phyloP scores from a whole-genome alignment of 2,888 invertebrate species.

The Papilio protenor region DNA sequence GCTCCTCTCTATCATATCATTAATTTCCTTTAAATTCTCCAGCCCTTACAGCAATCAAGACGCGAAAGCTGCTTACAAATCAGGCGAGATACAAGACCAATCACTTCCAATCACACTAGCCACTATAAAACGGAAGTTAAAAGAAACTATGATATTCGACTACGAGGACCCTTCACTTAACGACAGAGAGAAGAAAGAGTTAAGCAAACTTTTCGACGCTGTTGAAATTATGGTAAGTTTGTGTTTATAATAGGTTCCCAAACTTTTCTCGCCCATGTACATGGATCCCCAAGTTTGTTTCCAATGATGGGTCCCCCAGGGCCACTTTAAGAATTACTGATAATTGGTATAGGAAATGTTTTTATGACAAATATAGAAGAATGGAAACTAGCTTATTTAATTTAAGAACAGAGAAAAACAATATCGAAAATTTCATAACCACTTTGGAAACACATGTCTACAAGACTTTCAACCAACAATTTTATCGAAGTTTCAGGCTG shows the following conservation, averaged over 20 bases:
- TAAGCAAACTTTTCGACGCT: slow-evolving; percentile 68
- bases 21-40: slow-evolving; percentile 6
- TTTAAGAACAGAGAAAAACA: too few relatives aligned
- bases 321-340: too few relatives aligned
- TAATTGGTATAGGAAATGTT: too few relatives aligned
- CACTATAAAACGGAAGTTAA: slow-evolving; percentile 65
- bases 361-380: too few relatives aligned
- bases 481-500: too few relatives aligned
- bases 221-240: slow-evolving; percentile 71
- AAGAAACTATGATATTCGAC: slow-evolving; percentile 67
- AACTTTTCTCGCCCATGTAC: too few relatives aligned
- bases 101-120: slow-evolving; percentile 61
- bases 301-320: too few relatives aligned
- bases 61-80: slow-evolving; percentile 54
- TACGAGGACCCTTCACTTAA: slow-evolving; percentile 55
- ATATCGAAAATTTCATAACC: too few relatives aligned
- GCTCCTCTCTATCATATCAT: background rate
- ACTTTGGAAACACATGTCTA: too few relatives aligned
- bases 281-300: too few relatives aligned
- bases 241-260: background rate
- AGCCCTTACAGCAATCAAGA: slow-evolving; percentile 50
- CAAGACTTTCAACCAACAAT: too few relatives aligned
- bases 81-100: slow-evolving; percentile 61
- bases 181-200: slow-evolving; percentile 66
- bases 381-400: too few relatives aligned